Evolutionary conservation across 53 echinoderm and acorn worm species (phyloP).

Genomic region (Henricia sp.): DNA sequence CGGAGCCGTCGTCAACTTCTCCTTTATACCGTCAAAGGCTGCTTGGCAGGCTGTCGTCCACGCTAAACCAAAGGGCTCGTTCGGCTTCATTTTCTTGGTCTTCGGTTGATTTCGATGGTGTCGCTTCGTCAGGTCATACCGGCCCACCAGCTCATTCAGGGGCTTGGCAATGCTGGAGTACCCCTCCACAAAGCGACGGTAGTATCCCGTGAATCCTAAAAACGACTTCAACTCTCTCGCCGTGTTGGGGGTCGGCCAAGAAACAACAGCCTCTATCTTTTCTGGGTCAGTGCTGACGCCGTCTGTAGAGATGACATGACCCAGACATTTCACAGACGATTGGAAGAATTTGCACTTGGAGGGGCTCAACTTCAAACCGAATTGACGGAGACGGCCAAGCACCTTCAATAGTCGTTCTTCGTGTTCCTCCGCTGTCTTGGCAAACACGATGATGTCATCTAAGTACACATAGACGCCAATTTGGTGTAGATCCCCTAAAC

Average conservation of each 20-base stretch:
- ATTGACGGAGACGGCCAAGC: constrained; percentile 40
- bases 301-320: constrained; percentile 66
- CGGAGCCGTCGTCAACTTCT: constrained; percentile 51
- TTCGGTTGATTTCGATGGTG: background rate
- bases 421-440: constrained; percentile 46
- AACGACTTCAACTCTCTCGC: constrained; percentile 67
- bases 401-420: constrained; percentile 40
- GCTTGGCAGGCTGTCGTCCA: constrained; percentile 59
- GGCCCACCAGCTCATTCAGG: constrained; percentile 13
- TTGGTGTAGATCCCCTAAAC: constrained; percentile 47
- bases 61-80: constrained; percentile 38
- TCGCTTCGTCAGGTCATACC: background rate
- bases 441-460: constrained; percentile 45
- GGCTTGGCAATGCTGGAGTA: constrained; percentile 73
- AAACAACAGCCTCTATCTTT: constrained; percentile 64
- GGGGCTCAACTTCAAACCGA: constrained; percentile 69
- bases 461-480: constrained; percentile 60
- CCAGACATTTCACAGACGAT: constrained; percentile 64
- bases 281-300: constrained; percentile 71
- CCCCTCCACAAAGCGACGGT: constrained; percentile 68
- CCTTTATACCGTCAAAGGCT: constrained; percentile 54
- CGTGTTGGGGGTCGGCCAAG: constrained; percentile 73
- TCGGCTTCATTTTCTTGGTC: too few species aligned
- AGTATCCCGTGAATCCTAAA: constrained; percentile 76
- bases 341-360: constrained; percentile 56